phyloP scores from a whole-genome alignment of 2,113 vertebrate genomes.

The Microtus pennsylvanicus region DNA sequence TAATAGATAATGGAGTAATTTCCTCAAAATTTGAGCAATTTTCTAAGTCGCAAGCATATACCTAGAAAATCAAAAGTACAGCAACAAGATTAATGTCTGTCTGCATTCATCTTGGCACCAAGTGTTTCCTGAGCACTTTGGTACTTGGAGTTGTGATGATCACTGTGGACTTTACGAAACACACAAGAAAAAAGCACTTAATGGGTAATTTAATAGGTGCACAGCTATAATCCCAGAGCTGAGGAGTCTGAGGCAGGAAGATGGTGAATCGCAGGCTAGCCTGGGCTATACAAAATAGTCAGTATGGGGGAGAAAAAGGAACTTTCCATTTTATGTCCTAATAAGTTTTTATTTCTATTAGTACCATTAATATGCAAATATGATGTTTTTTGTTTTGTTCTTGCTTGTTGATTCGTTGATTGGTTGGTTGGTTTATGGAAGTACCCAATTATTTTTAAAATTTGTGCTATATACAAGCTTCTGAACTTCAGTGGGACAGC shows the following conservation, averaged over 20 bases:
- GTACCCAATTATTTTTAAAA: constrained; percentile 20
- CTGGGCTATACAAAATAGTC: not conserved
- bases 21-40: constrained; percentile 84
- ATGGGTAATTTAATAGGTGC: not conserved
- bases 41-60: constrained; percentile 84
- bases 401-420: not conserved
- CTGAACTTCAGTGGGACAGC: not conserved
- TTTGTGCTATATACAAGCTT: constrained; percentile 23
- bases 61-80: constrained; percentile 79
- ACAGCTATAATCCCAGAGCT: not conserved
- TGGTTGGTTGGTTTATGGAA: not conserved
- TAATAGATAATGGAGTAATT: constrained; percentile 78
- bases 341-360: not conserved
- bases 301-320: not conserved
- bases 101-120: not conserved
- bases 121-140: not conserved
- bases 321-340: not conserved
- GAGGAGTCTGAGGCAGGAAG: not conserved
- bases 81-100: not conserved
- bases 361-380: not conserved
- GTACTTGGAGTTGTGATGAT: not conserved
- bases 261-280: not conserved
- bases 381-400: not conserved
- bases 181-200: not conserved
- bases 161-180: not conserved